Conservation (phyloP, 2,797 vertebrate species). For the Melanotaenia maccullochi region DNA sequence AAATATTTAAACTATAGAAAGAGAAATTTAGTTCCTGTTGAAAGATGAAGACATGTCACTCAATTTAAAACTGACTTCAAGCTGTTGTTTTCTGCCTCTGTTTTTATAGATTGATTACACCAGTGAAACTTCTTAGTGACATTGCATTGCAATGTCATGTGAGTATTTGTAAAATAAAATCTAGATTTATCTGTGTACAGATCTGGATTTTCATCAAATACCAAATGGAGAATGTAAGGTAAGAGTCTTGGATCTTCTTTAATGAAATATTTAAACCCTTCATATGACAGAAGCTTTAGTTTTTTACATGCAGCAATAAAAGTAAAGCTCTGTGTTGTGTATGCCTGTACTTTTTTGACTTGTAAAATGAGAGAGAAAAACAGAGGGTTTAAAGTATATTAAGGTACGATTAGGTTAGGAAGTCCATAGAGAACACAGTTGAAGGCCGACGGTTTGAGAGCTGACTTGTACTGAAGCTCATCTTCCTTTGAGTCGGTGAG, state of each 20-base stretch:
- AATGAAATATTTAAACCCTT: slow-evolving; percentile 18
- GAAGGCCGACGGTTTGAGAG: slow-evolving; percentile 63
- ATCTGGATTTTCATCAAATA: neutral
- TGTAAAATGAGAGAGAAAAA: slow-evolving; percentile 1
- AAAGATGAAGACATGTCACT: slow-evolving; percentile 1
- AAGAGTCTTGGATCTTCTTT: neutral
- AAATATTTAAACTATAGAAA: neutral
- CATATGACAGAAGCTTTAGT: neutral
- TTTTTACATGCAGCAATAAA: neutral
- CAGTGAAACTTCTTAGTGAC: too few species aligned
- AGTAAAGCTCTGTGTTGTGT: neutral
- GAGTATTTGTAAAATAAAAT: too few species aligned
- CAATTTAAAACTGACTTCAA: neutral
- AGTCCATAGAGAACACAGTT: slow-evolving; percentile 87
- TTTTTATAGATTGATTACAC: too few species aligned
- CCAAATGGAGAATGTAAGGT: neutral
- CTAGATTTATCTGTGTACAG: too few species aligned
- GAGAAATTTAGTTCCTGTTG: neutral
- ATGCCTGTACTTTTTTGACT: neutral
- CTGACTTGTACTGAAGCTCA: slow-evolving; percentile 1
- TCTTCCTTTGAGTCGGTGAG: slow-evolving; percentile 20
- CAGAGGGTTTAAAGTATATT: slow-evolving; percentile 26
- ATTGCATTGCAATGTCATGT: too few species aligned
- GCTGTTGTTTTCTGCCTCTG: too few species aligned
- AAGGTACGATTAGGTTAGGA: slow-evolving; percentile 82